Conservation (phyloP, 2,888 invertebrate species). For the Drosophila ezoana region DNA sequence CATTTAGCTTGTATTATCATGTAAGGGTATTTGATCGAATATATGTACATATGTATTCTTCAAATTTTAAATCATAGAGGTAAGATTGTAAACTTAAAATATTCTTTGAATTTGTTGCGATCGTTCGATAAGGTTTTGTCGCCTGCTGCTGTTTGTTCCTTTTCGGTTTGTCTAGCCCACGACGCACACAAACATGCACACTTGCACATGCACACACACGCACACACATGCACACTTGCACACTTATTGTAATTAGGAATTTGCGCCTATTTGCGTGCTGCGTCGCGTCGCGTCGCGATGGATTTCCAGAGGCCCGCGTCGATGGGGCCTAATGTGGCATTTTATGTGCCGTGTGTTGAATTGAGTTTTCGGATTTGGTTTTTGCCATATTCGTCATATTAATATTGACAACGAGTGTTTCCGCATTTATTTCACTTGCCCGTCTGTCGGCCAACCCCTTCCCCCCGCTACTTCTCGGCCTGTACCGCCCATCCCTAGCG, state of each 20-base stretch:
- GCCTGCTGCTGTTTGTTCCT: conserved; percentile 2
- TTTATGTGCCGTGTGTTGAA: conserved; percentile 77
- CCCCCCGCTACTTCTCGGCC: neutral
- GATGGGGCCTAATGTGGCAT: conserved; percentile 74
- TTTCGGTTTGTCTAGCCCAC: conserved; percentile 32
- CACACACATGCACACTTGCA: conserved; percentile 8
- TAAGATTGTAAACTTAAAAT: neutral
- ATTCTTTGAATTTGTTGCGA: neutral
- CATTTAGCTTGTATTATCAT: no score
- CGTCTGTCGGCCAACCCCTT: conserved; percentile 40
- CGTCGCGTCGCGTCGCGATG: conserved; percentile 24
- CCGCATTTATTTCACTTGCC: conserved; percentile 81
- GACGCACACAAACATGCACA: conserved; percentile 14
- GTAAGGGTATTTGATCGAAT: no score
- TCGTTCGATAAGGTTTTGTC: conserved; percentile 7
- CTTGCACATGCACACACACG: neutral
- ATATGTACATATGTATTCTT: no score
- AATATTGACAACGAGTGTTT: conserved; percentile 81
- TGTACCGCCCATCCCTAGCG: neutral
- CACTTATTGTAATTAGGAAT: conserved; percentile 65
- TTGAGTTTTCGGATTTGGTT: conserved; percentile 80
- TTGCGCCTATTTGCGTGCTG: conserved; percentile 74
- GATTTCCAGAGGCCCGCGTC: conserved; percentile 25
- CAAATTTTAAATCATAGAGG: no score
- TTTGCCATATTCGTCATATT: conserved; percentile 82